These are phyloP conservation scores for Meandrina meandrites DNA, from an alignment of 92 coral and sea anemone genomes.

Conservation along the genomic window DNA sequence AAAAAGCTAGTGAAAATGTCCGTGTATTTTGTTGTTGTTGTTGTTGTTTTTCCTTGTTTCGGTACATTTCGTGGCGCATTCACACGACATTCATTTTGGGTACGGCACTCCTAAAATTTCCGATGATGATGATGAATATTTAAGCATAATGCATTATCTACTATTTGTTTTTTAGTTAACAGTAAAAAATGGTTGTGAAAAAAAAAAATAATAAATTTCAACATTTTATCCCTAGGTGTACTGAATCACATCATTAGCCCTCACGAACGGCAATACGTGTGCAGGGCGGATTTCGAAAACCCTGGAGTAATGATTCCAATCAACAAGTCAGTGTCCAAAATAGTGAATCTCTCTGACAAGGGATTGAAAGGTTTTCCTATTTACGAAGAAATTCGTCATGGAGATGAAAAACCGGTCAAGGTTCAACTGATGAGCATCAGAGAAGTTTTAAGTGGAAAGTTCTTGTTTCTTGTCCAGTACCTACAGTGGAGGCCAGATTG, in stretches of 20 bases:
- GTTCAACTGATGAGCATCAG: constrained; percentile 14
- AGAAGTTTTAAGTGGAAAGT: constrained; percentile 64
- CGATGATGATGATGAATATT: too few species aligned
- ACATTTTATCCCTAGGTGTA: constrained; percentile 37
- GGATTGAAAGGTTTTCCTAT: constrained; percentile 33
- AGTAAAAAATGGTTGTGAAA: not conserved
- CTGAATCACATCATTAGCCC: constrained; percentile 45
- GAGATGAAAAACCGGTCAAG: not conserved
- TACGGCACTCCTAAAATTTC: too few species aligned
- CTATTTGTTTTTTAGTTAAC: too few species aligned
- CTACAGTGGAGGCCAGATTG: constrained; percentile 62
- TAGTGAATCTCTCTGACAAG: constrained; percentile 31
- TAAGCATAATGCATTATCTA: too few species aligned
- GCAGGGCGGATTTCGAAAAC: constrained; percentile 45
- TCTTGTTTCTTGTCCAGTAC: constrained; percentile 63
- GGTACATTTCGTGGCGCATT: too few species aligned
- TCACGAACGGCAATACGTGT: constrained; percentile 61
- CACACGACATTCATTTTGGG: too few species aligned
- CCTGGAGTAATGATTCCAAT: constrained; percentile 56
- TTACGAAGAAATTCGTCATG: constrained; percentile 33
- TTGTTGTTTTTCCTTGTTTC: too few species aligned
- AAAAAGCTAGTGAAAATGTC: too few species aligned
- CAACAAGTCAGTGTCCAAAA: constrained; percentile 38
- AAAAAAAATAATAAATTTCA: not conserved
- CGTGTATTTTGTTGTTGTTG: too few species aligned